Percentiles rank a stretch among this genome's conserved stretches.
Evolutionary conservation across 2,888 invertebrate species (phyloP).

Genomic region (Metallyticus violacea): DNA sequence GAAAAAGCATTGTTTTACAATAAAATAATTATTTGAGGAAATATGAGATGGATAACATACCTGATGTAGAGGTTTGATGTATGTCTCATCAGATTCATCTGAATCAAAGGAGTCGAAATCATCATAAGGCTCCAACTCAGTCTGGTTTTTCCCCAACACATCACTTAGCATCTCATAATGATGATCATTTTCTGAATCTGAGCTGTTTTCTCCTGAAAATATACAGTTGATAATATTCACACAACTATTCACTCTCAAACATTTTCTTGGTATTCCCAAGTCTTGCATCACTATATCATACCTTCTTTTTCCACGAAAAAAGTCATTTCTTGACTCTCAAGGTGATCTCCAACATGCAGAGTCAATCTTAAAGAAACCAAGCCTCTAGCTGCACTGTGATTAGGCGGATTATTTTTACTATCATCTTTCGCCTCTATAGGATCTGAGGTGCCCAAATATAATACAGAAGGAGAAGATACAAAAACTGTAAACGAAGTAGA

Average conservation of each 20-base stretch:
- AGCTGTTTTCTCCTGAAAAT: conserved; percentile 61
- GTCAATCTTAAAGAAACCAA: conserved; percentile 33
- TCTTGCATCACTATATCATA: background rate
- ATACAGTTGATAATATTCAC: conserved; percentile 33
- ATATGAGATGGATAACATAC: conserved; percentile 1
- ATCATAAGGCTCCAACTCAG: conserved; percentile 47
- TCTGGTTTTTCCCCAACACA: conserved; percentile 37
- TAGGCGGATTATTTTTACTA: background rate
- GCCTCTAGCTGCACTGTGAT: background rate
- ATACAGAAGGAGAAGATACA: conserved; percentile 29
- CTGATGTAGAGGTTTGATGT: conserved; percentile 24
- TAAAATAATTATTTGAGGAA: too few species aligned
- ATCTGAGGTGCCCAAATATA: conserved; percentile 24
- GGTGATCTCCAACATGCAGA: conserved; percentile 44
- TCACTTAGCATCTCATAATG: conserved; percentile 64
- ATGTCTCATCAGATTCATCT: conserved; percentile 44
- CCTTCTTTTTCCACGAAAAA: conserved; percentile 40
- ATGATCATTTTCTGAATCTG: conserved; percentile 59
- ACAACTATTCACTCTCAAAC: background rate
- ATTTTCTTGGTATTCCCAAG: background rate
- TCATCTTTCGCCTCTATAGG: background rate
- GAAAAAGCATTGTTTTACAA: too few species aligned
- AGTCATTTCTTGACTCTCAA: conserved; percentile 54
- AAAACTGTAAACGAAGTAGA: conserved; percentile 25
- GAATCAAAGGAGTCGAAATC: conserved; percentile 73